Evolutionary conservation across 2,888 invertebrate species (phyloP).

Genomic region (Parasteatoda lunata): DNA sequence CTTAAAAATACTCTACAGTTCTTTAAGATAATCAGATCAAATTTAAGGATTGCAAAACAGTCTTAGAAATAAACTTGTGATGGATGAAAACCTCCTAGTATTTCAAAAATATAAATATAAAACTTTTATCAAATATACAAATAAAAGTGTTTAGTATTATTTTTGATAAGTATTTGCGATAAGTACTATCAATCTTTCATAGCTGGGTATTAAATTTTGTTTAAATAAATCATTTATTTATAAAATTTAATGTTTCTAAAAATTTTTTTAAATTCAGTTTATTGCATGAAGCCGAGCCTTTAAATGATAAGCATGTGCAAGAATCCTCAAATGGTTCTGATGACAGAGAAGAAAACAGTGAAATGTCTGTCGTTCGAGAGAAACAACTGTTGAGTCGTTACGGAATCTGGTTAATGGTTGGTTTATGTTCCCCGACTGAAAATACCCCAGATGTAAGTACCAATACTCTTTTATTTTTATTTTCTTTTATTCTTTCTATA

Average conservation of each 20-base stretch:
- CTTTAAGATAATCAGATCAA: no score
- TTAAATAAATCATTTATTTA: background rate
- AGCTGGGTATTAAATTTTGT: background rate
- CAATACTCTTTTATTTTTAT: no score
- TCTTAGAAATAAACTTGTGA: no score
- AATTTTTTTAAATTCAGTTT: slow-evolving; percentile 77
- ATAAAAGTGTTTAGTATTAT: no score
- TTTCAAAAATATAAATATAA: no score
- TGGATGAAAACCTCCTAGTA: no score
- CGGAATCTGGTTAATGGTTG: slow-evolving; percentile 97
- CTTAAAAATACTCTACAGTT: no score
- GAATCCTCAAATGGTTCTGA: slow-evolving; percentile 71
- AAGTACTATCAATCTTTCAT: no score
- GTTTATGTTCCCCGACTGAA: slow-evolving; percentile 80
- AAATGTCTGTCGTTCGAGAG: slow-evolving; percentile 82
- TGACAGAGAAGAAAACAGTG: slow-evolving; percentile 66
- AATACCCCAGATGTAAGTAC: slow-evolving; percentile 75
- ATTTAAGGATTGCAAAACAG: no score
- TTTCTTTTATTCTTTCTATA: no score
- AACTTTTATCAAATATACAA: no score
- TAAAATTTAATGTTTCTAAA: background rate
- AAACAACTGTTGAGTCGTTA: slow-evolving; percentile 92
- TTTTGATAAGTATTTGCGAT: no score
- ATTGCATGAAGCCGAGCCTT: slow-evolving; percentile 92
- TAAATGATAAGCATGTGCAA: slow-evolving; percentile 79